Evolutionary conservation across 2,113 vertebrate genomes (phyloP), one percentile per base, ranked within the genome.

Genomic region (Odocoileus virginianus): DNA sequence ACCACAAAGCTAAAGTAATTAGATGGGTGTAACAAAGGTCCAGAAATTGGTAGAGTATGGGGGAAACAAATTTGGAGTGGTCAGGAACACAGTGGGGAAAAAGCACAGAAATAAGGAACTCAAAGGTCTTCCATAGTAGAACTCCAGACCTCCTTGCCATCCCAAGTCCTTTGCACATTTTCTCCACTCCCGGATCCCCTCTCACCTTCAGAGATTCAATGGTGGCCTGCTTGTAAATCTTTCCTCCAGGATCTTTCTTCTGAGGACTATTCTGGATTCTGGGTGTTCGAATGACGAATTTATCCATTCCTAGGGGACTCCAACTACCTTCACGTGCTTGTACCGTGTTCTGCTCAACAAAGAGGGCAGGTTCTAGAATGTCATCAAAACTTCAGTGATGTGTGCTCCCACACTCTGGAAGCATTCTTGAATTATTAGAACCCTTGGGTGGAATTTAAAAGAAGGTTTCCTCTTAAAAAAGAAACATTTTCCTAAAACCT

Each of bases 201-300:
- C 99, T 99, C 98, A 99, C 99, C 99, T 99, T 99, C 87, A 99
- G 98, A 83, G 99, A 99, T 91, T 99, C 99, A 74, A 99, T 99
- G 1, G 99, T 99, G 14, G 99, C 98, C 98, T 99, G 99, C 60
- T 98, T 99, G 98, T 99, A 99, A 55, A 98, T 97, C 95, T 99
- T 99, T 84, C 97, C 98, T 58, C 12, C 94, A 30, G 91, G 40
- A 81, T 76, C 97, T 98, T 60, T 96, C 52, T 98, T 98, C 96
- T 98, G 97, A 10, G 98, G 97, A 67, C 95, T 97, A 47, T 83
- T 85, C 43, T 98, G 98, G 15, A 71, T 87, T 47, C 99, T 99
- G 7, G 99, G 95, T 19, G 98, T 96, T 15, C 99, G 99, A 30
- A 99, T 98, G 58, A 99, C 98, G 98, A 99, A 99, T 96, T 98